Base-by-base conservation (phyloP, 2,888 invertebrate genomes). In the Cantharis nigra region DNA sequence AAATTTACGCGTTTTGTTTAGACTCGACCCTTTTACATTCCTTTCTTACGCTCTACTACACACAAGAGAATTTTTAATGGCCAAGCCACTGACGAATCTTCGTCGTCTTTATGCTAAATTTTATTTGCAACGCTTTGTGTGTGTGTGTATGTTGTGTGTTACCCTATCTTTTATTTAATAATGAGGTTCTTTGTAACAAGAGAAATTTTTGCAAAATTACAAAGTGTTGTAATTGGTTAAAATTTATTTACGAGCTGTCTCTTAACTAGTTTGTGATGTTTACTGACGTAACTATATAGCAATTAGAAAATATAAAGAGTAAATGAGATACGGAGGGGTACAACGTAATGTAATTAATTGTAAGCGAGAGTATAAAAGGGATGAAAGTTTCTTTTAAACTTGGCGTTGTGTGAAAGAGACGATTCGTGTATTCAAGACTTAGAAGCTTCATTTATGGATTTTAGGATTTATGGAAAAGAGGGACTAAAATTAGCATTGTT, bases 21-120 rank as follows among this genome's bases (percentile, higher is more conserved):
- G 80, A 78, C 77, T 76, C 79, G 77, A 74, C 75, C 79, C 79
- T 79, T 78, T 77, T 75, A 78, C 78, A 62, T 77, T 77, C 78
- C 78, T 81, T 81, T 74, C 80, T 80, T 80, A 71, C 77, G 80
- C 81, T 80, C 80, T 81, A 80, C 79, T 82, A 80, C 81, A 81
- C 82, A 70, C 81, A 76, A 70, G 80, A 82, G 82, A 81, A 78
- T 79, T 76, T 82, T 83, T 82, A 82, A 83, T 81, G 81, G 81
- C 79, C 74, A 81, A 82, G 79, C 80, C 80, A 81, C 81, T 83
- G 81, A 83, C 80, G 81, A 82, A 83, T 81, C 80, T 81, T 81
- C 75, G 72, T 79, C 72, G 78, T 80, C 81, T 82, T 80, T 77
- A 69, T 74, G 67, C 72, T 71, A 70, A 75, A 72, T 72, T 76